Conservation (phyloP, 2,113 vertebrate species). For the Athene cunicularia region DNA sequence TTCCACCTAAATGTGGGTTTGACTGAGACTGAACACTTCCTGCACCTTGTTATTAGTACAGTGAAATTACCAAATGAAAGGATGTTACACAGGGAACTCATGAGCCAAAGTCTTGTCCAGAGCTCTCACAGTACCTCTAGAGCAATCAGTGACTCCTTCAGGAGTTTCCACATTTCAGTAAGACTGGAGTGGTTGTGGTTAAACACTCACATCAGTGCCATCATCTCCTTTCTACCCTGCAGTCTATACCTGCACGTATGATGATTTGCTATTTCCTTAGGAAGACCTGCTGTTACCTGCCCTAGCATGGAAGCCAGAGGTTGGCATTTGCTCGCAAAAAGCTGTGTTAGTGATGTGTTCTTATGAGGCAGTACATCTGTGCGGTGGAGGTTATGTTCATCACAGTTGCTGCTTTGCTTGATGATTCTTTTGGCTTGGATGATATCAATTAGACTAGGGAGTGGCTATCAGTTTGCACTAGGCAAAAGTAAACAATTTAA, state of each 20-base stretch:
- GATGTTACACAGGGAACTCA: neutral
- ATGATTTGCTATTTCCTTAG: neutral
- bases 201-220: neutral
- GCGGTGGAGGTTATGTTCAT: neutral
- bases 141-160: neutral
- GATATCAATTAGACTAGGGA: neutral
- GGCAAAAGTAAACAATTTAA: neutral
- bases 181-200: neutral
- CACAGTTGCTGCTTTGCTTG: neutral
- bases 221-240: neutral
- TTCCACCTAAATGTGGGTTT: constrained; percentile 25
- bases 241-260: accelerated
- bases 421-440: neutral
- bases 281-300: neutral
- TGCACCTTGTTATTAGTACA: neutral
- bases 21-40: neutral
- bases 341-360: neutral
- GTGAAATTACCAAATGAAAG: neutral
- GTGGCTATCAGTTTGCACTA: neutral
- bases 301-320: neutral
- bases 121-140: neutral
- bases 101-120: neutral
- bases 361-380: neutral
- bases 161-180: neutral
- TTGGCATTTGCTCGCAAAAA: neutral